Evolutionary conservation across 1,140 invertebrate species (phyloP).

Genomic region (Caenorhabditis latens): DNA sequence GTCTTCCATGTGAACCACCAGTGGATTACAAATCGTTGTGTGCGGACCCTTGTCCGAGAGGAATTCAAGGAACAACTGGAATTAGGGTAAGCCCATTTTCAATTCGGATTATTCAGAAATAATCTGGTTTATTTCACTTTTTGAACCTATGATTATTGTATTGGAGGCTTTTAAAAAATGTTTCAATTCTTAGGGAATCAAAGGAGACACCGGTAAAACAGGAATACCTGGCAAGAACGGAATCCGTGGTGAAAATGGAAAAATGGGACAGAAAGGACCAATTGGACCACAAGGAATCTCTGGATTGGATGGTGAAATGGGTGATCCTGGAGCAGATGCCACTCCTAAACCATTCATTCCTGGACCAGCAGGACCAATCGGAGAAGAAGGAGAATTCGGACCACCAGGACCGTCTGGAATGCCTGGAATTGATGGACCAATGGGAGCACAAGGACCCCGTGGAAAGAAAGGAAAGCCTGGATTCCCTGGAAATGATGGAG

Average conservation of each 20-base stretch:
- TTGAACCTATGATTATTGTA: no score
- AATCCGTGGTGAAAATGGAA: constrained; percentile 35
- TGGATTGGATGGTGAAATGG: constrained; percentile 57
- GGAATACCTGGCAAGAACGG: constrained; percentile 60
- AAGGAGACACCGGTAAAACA: constrained; percentile 51
- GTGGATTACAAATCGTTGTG: constrained; percentile 60
- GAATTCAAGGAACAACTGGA: constrained; percentile 56
- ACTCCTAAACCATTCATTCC: constrained; percentile 61
- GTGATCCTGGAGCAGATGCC: constrained; percentile 60
- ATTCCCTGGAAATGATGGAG: constrained; percentile 60
- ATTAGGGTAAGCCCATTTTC: background rate
- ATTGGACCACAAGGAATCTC: constrained; percentile 39
- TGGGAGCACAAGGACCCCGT: constrained; percentile 40
- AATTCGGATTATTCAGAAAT: background rate
- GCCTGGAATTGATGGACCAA: constrained; percentile 64
- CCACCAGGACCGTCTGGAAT: constrained; percentile 60
- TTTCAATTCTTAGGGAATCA: constrained; percentile 10
- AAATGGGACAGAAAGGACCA: constrained; percentile 37
- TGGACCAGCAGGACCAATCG: constrained; percentile 56
- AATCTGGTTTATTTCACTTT: no score
- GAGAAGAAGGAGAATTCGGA: constrained; percentile 60
- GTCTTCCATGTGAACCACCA: constrained; percentile 66
- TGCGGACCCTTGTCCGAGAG: constrained; percentile 62
- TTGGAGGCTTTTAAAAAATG: background rate
- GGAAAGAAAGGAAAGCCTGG: constrained; percentile 62